phyloP scores from a whole-genome alignment of 2,113 vertebrate genomes.

The Cebidichthys violaceus region DNA sequence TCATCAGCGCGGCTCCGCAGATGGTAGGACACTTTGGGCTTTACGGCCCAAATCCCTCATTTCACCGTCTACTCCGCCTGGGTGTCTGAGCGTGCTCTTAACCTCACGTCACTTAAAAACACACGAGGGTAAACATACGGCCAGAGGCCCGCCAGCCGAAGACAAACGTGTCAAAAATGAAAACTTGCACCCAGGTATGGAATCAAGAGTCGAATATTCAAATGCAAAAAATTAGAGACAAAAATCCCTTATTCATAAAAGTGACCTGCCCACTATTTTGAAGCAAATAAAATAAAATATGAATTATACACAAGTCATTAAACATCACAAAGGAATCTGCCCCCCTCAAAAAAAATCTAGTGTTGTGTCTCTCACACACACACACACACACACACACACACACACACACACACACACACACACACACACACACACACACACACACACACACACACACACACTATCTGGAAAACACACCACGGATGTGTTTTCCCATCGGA shows the following conservation, averaged over 20 bases:
- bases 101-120: neutral
- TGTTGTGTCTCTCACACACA: neutral
- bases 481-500: neutral
- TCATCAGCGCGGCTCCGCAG: constrained; percentile 58
- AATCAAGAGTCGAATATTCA: neutral
- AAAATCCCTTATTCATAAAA: neutral
- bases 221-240: neutral
- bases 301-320: neutral
- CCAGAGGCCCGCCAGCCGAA: constrained; percentile 10
- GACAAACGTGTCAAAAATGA: constrained; percentile 12
- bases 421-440: no score
- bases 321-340: neutral
- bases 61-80: constrained; percentile 20
- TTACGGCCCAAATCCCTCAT: constrained; percentile 55
- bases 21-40: constrained; percentile 44
- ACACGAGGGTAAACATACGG: constrained; percentile 11
- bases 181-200: neutral
- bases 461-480: no score
- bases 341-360: neutral
- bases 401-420: no score
- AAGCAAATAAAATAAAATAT: neutral
- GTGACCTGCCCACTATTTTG: neutral
- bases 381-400: no score
- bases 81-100: constrained; percentile 21
- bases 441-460: no score